Conservation (phyloP, 1,140 invertebrate genomes). For the Brachystomella parvula region DNA sequence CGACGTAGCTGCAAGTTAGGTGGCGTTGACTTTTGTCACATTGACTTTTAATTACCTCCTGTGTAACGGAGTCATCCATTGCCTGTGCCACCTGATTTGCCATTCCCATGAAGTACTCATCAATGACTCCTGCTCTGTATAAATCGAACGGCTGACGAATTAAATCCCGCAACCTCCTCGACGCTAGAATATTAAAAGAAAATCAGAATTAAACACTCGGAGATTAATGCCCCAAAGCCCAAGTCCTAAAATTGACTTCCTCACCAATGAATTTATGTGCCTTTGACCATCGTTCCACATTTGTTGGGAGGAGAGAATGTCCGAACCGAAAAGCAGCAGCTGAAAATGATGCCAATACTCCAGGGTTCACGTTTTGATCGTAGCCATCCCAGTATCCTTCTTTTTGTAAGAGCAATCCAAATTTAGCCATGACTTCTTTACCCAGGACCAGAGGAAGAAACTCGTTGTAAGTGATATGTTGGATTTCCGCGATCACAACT, state of each 20-base stretch:
- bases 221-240: background rate
- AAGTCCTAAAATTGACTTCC: background rate
- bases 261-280: conserved; percentile 48
- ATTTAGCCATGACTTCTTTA: conserved; percentile 87
- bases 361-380: conserved; percentile 46
- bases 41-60: conserved; percentile 44
- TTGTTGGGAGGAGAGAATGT: conserved; percentile 49
- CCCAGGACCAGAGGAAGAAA: conserved; percentile 88
- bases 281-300: conserved; percentile 48
- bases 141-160: conserved; percentile 48
- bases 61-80: conserved; percentile 48
- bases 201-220: background rate
- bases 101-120: conserved; percentile 48
- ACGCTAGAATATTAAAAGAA: conserved; percentile 40
- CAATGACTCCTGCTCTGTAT: conserved; percentile 48
- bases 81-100: conserved; percentile 49
- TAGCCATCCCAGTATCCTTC: conserved; percentile 57
- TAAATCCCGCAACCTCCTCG: conserved; percentile 45
- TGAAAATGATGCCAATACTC: conserved; percentile 43
- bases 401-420: conserved; percentile 72
- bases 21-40: too few species aligned
- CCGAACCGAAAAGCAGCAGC: conserved; percentile 50
- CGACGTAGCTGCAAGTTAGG: too few species aligned
- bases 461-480: conserved; percentile 91
- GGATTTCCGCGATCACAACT: conserved; percentile 80